A percentile compares a stretch with the other conserved stretches of the same genome.
Conservation (phyloP, 2,888 invertebrate genomes). For the Nemotelus pantherinus region DNA sequence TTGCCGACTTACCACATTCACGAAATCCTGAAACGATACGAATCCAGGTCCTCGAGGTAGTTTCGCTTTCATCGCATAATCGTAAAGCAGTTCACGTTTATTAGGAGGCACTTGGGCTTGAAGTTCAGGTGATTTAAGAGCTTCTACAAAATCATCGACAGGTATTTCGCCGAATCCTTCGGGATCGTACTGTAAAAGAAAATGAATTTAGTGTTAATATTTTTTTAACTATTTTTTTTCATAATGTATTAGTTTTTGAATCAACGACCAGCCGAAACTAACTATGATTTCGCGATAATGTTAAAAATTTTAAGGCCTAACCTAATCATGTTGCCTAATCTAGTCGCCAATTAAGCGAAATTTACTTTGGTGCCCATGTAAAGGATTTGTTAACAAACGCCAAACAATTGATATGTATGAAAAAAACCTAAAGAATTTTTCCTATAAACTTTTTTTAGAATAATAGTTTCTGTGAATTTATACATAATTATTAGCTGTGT, state of each 20-base stretch:
- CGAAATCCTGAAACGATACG: constrained; percentile 92
- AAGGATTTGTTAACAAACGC: no score
- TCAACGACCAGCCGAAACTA: neutral
- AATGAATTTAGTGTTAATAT: neutral
- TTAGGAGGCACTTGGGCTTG: constrained; percentile 77
- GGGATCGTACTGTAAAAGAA: constrained; percentile 77
- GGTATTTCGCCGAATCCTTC: constrained; percentile 94
- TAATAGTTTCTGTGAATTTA: no score
- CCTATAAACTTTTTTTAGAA: no score
- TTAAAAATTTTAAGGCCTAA: no score
- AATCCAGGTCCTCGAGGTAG: constrained; percentile 70
- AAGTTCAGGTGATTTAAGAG: constrained; percentile 81
- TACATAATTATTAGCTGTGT: no score
- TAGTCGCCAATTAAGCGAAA: no score
- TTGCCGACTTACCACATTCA: constrained; percentile 85
- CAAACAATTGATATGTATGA: no score
- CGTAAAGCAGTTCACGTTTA: constrained; percentile 78
- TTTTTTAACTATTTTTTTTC: neutral
- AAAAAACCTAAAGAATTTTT: no score
- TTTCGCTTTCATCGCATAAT: constrained; percentile 76
- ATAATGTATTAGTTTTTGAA: neutral
- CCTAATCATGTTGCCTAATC: no score
- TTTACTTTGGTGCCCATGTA: no score
- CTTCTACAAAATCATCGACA: constrained; percentile 82
- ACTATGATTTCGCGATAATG: no score